phyloP scores from a whole-genome alignment of 2,888 invertebrate species.

The Cheiracanthium punctorium region DNA sequence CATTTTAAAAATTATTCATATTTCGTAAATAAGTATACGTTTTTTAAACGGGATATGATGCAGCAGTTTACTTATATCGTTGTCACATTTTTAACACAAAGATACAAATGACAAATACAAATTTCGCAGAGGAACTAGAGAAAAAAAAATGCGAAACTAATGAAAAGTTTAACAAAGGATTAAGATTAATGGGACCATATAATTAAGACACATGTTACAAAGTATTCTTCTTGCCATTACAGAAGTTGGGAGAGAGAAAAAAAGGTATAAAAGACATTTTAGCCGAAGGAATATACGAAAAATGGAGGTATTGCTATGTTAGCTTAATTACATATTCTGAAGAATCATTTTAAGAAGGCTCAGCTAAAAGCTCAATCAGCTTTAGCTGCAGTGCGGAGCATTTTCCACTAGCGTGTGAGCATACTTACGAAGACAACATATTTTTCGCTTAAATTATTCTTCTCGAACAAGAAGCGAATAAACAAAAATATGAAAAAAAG shows the following conservation, averaged over 20 bases:
- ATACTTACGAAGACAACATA: background rate
- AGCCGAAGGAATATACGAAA: background rate
- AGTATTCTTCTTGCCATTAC: constrained; percentile 36
- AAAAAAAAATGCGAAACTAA: too few species aligned
- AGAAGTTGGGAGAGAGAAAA: background rate
- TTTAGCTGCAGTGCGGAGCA: background rate
- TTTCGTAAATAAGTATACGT: too few species aligned
- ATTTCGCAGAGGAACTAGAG: constrained; percentile 15
- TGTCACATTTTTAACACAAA: background rate
- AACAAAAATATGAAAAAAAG: too few species aligned
- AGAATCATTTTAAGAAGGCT: background rate
- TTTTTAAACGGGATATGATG: too few species aligned
- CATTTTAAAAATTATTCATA: too few species aligned
- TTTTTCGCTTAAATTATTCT: background rate
- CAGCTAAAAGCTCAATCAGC: background rate
- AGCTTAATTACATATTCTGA: background rate
- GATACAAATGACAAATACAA: constrained; percentile 43
- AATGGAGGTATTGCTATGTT: background rate
- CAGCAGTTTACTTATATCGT: background rate
- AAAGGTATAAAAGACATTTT: background rate
- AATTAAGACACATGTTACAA: constrained; percentile 46
- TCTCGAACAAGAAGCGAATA: background rate
- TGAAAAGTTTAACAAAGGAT: constrained; percentile 21
- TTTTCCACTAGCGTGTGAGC: background rate
- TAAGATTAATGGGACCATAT: constrained; percentile 51